phyloP scores from a whole-genome alignment of 2,888 invertebrate species.

The Frankliniella intonsa region DNA sequence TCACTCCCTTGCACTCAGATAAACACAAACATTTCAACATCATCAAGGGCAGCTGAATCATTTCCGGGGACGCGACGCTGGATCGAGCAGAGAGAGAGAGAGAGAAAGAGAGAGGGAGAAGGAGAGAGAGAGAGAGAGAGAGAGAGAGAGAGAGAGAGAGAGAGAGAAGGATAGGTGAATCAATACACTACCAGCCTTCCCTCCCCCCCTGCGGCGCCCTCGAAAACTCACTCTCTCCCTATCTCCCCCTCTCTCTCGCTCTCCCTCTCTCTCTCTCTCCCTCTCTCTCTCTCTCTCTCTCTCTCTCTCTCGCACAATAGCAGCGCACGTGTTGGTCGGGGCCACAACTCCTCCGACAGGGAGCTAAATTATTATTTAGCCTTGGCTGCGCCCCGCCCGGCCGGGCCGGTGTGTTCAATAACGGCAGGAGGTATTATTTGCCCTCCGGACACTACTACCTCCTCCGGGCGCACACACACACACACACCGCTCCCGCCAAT shows the following conservation, averaged over 20 bases:
- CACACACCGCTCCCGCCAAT: background rate
- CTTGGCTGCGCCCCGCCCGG: background rate
- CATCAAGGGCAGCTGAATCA: too few species aligned
- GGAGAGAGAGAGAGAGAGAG: too few species aligned
- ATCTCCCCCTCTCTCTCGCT: background rate
- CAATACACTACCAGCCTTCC: too few species aligned
- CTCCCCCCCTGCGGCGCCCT: too few species aligned
- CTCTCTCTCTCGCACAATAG: background rate
- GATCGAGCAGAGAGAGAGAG: too few species aligned
- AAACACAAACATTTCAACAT: too few species aligned
- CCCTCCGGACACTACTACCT: background rate
- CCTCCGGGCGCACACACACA: background rate
- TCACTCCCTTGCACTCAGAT: too few species aligned
- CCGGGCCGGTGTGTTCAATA: background rate
- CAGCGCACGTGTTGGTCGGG: too few species aligned
- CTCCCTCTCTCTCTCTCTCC: background rate
- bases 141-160: too few species aligned
- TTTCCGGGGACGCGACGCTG: too few species aligned
- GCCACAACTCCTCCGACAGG: slow-evolving; percentile 6
- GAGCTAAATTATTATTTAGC: slow-evolving; percentile 23
- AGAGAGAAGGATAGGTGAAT: too few species aligned
- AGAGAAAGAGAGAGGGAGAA: too few species aligned
- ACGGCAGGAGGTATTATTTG: background rate
- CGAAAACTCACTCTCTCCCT: background rate
- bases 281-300: background rate